Conservation (phyloP, 2,888 invertebrate species). For the Acanthococcus lagerstroemiae region DNA sequence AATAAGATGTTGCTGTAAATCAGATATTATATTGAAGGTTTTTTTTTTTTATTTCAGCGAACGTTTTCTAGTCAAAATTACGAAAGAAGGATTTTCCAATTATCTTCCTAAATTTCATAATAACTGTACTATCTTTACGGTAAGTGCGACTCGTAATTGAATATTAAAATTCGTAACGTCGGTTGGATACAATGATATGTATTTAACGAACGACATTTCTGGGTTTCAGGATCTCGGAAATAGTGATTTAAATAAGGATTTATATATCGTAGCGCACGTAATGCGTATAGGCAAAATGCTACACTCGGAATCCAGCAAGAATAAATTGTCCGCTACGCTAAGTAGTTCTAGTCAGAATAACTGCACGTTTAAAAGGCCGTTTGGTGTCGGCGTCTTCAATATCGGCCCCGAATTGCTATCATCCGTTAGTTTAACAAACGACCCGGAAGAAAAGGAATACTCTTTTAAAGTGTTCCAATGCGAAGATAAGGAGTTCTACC, state of each 20-base stretch:
- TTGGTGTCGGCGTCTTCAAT: constrained; percentile 75
- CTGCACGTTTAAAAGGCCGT: constrained; percentile 52
- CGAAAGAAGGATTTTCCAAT: constrained; percentile 80
- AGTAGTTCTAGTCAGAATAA: constrained; percentile 16
- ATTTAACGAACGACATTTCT: too few relatives aligned
- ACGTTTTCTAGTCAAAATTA: constrained; percentile 76
- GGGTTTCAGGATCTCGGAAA: constrained; percentile 64
- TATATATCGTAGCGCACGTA: constrained; percentile 81
- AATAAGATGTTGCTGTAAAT: too few relatives aligned
- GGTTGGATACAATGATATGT: too few relatives aligned
- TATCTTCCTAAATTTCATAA: constrained; percentile 78
- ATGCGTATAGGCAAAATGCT: constrained; percentile 81
- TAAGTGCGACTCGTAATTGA: constrained; percentile 46
- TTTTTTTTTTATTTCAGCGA: constrained; percentile 50
- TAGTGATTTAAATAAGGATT: constrained; percentile 71
- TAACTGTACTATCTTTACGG: constrained; percentile 80
- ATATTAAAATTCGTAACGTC: too few relatives aligned
- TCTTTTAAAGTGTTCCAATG: constrained; percentile 65
- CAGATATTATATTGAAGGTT: too few relatives aligned
- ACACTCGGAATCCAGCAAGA: constrained; percentile 48
- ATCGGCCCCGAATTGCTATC: constrained; percentile 43
- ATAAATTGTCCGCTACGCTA: constrained; percentile 33
- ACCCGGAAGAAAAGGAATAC: constrained; percentile 61
- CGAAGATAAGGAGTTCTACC: constrained; percentile 78
- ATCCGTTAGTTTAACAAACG: constrained; percentile 38